Conservation (phyloP, 2,113 vertebrate species). For the Blennius ocellaris region DNA sequence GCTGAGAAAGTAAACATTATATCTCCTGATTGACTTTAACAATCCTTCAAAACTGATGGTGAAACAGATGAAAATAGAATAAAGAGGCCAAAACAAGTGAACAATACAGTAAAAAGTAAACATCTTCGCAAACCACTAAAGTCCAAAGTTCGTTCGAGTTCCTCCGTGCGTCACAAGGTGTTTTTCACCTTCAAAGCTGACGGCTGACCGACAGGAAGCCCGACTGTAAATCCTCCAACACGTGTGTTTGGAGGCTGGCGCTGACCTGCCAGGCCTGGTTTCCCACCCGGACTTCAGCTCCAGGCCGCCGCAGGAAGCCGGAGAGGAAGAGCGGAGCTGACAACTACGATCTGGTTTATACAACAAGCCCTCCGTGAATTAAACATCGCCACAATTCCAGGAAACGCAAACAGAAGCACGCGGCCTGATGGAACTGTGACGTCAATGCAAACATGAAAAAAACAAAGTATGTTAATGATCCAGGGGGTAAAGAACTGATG, state of each 20-base stretch:
- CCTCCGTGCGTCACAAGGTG: too few species aligned
- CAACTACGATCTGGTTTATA: constrained; percentile 43
- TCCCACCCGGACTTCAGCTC: constrained; percentile 21
- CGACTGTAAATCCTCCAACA: constrained; percentile 17
- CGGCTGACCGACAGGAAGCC: constrained; percentile 22
- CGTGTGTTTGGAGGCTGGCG: constrained; percentile 2
- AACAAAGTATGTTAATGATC: constrained; percentile 5
- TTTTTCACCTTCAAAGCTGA: too few species aligned
- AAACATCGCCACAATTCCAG: constrained; percentile 58
- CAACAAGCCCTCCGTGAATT: constrained; percentile 61
- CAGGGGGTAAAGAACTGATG: not conserved
- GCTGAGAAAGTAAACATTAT: too few species aligned
- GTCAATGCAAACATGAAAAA: constrained; percentile 13
- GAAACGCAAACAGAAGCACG: constrained; percentile 39
- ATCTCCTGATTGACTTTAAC: too few species aligned
- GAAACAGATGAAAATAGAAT: too few species aligned
- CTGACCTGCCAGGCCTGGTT: constrained; percentile 13
- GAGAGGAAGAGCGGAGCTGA: constrained; percentile 54
- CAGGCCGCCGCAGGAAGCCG: constrained; percentile 13
- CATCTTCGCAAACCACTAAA: too few species aligned
- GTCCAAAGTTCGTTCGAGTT: too few species aligned
- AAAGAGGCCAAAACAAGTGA: too few species aligned
- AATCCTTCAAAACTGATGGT: too few species aligned
- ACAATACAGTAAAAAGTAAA: too few species aligned
- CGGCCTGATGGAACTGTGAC: not conserved